phyloP scores from a whole-genome alignment of 2,113 vertebrate species.

The Oncorhynchus keta region DNA sequence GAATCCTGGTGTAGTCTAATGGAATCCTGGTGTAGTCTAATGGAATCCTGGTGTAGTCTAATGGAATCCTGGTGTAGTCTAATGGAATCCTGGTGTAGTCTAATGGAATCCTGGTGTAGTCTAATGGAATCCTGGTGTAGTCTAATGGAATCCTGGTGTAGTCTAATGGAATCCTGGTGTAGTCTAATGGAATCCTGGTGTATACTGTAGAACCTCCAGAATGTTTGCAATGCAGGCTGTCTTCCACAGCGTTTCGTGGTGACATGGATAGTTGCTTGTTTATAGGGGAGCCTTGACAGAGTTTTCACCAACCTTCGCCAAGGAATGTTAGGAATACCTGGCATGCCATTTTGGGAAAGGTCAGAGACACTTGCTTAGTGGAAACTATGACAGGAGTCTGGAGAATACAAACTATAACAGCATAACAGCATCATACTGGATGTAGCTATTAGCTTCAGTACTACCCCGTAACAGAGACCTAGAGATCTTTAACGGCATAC shows the following conservation, averaged over 20 bases:
- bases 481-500: background rate
- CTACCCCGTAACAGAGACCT: background rate
- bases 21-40: no score
- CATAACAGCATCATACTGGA: background rate
- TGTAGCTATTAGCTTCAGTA: no score
- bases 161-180: no score
- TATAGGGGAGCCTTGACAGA: background rate
- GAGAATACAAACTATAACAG: background rate
- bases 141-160: no score
- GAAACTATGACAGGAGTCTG: constrained; percentile 1
- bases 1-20: no score
- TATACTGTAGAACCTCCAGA: background rate
- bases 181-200: background rate
- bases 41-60: no score
- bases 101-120: no score
- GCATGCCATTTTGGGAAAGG: background rate
- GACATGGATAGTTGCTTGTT: background rate
- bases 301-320: background rate
- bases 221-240: background rate
- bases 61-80: no score
- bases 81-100: no score
- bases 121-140: no score
- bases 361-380: background rate
- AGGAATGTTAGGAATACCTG: background rate
- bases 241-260: background rate